Evolutionary conservation across 1,140 invertebrate genomes (phyloP).

Genomic region (Manduca sexta): DNA sequence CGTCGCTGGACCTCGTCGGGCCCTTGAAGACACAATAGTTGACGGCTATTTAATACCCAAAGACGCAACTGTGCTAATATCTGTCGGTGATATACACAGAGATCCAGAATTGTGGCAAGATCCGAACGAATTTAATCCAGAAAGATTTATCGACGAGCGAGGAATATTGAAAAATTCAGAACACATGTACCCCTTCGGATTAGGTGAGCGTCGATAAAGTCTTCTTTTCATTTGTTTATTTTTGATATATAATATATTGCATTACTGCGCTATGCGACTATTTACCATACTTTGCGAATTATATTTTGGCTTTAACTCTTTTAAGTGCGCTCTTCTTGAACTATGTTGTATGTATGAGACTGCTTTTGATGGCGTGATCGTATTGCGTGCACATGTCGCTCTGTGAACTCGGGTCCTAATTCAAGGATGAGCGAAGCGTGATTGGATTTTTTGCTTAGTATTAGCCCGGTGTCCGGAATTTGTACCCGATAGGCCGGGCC

Average conservation of each 20-base stretch:
- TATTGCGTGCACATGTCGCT: no score
- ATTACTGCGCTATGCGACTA: slow-evolving; percentile 1
- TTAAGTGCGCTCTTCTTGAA: no score
- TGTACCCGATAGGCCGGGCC: no score
- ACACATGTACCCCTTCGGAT: slow-evolving; percentile 79
- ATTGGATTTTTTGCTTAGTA: no score
- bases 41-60: slow-evolving; percentile 80
- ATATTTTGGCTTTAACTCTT: no score
- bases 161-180: slow-evolving; percentile 70
- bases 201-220: slow-evolving; percentile 73
- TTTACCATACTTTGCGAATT: slow-evolving; percentile 1
- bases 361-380: no score
- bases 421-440: no score
- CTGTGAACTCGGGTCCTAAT: no score
- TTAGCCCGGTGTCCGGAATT: no score
- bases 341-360: no score
- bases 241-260: slow-evolving; percentile 6
- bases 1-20: slow-evolving; percentile 80
- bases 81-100: slow-evolving; percentile 77
- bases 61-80: slow-evolving; percentile 78
- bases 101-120: slow-evolving; percentile 78
- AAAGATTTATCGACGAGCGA: slow-evolving; percentile 73
- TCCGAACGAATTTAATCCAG: slow-evolving; percentile 81
- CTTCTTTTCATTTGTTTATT: slow-evolving; percentile 4
- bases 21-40: slow-evolving; percentile 74